These are phyloP conservation scores for Petrocephalus zakoni DNA, from an alignment of 2,113 vertebrate species.

Conservation along the genomic window DNA sequence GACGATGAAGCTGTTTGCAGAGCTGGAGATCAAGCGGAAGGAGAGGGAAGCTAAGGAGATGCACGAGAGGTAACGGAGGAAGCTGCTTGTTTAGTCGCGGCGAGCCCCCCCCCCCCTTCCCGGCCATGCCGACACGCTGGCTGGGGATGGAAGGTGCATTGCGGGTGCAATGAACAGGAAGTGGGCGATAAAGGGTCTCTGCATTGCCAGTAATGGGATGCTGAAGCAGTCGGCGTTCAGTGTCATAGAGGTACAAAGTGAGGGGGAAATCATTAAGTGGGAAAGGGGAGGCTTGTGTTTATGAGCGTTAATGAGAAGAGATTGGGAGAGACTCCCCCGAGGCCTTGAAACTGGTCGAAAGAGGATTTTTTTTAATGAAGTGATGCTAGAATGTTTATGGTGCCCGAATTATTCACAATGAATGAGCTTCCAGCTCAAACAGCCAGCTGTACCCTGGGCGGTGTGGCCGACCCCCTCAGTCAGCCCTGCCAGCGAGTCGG, in stretches of 20 bases:
- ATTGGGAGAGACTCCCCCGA: neutral
- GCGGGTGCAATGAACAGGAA: neutral
- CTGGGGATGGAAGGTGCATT: neutral
- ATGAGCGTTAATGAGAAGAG: neutral
- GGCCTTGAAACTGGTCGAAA: neutral
- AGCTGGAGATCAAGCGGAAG: conserved; percentile 98
- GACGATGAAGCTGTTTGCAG: conserved; percentile 98
- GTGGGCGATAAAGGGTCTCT: neutral
- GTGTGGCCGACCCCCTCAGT: neutral
- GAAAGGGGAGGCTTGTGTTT: neutral
- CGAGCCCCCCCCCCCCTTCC: no score
- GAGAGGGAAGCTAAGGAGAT: conserved; percentile 98
- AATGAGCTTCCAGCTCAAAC: neutral
- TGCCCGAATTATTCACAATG: neutral
- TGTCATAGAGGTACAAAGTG: neutral
- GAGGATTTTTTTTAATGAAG: neutral
- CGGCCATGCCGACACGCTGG: no score
- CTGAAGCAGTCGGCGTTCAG: neutral
- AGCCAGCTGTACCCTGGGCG: neutral
- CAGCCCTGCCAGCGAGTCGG: neutral
- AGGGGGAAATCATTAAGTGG: neutral
- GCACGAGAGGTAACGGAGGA: conserved; percentile 83
- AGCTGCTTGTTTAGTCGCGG: no score
- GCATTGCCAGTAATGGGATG: neutral
- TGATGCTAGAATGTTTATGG: neutral